Base-by-base conservation (phyloP, 2,797 vertebrate genomes). In the Eutrigla gurnardus region DNA sequence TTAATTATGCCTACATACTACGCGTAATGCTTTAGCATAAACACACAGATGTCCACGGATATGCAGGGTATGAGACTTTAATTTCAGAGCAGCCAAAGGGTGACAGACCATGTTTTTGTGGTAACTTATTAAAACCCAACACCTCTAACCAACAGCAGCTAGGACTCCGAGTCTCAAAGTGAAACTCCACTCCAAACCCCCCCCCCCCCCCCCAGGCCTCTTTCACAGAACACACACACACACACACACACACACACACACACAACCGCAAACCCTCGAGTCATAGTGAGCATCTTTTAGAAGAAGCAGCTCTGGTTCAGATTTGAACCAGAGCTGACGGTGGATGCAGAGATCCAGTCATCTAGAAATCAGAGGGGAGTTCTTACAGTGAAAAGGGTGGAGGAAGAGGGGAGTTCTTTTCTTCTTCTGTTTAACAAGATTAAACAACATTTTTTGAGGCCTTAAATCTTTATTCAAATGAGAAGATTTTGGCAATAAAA, bases 61-160 rank as follows among this genome's bases (percentile, higher is more conserved):
- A 67, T 65, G 62, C 78, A 74, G 25, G 62, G 75, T 42, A 76
- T 70, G 70, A 74, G 78, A 63, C 55, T 74, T 77, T 36, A 71
- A 70, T 84, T 79, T 70, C 49, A 47, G 54, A 70, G 61, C 65
- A 78, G 65, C 69, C 69, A 65, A 65, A 42, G 54, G 81, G 78
- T 78, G 84, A 78, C 65, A 71, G 70, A 78, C 53, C 49, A 54
- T 83, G 83, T 73, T 81, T 85, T 64, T 79, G 81, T 73, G 64
- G 78, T 70, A 72, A 53, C 71, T 84, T 78, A 86, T 80, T 83
- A 86, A 81, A 84, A 74, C 60, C 70, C 43, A 78, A 85, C 75
- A 86, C 86, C 82, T 89, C 71, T 64, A 85, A 82, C 75, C 73
- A 83, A 4, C 54, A 78, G 62, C 80, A 83, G 68, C 76, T 72